These are phyloP conservation scores for Palythoa grandiflora DNA, from an alignment of 92 coral and sea anemone genomes.

Conservation along the genomic window DNA sequence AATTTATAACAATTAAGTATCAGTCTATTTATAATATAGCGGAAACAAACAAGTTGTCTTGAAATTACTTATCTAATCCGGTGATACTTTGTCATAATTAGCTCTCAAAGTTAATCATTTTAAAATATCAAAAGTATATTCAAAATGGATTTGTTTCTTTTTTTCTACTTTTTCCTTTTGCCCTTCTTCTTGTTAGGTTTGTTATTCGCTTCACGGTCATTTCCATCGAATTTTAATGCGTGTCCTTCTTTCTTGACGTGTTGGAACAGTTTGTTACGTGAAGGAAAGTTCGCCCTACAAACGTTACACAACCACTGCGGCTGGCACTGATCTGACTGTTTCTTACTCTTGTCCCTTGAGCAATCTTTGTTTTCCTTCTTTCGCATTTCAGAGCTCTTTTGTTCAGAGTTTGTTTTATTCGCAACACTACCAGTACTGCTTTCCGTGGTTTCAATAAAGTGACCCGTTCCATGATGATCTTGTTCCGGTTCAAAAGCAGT, in stretches of 20 bases:
- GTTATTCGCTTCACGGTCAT: slow-evolving; percentile 42
- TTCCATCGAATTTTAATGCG: slow-evolving; percentile 75
- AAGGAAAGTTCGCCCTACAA: slow-evolving; percentile 76
- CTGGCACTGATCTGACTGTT: neutral
- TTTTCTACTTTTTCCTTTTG: slow-evolving; percentile 56
- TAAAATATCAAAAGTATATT: neutral
- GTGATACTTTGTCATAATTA: slow-evolving; percentile 10
- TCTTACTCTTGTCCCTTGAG: slow-evolving; percentile 8
- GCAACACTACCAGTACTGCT: neutral
- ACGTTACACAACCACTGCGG: slow-evolving; percentile 74
- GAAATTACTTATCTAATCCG: slow-evolving; percentile 1
- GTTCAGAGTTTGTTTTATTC: neutral
- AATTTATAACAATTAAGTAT: neutral
- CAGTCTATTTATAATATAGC: neutral
- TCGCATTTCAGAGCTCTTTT: slow-evolving; percentile 9
- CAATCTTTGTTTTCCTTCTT: slow-evolving; percentile 37
- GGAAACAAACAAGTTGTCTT: neutral
- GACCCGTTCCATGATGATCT: neutral
- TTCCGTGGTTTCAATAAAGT: neutral
- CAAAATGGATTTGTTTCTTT: neutral
- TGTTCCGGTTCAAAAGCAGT: neutral
- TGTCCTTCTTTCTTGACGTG: slow-evolving; percentile 94
- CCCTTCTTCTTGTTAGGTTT: slow-evolving; percentile 73
- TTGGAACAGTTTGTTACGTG: slow-evolving; percentile 93
- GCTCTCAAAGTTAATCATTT: neutral